Evolutionary conservation across 2,113 vertebrate genomes (phyloP), one percentile per base, ranked within the genome.

Genomic region (cat (Felis catus)): DNA sequence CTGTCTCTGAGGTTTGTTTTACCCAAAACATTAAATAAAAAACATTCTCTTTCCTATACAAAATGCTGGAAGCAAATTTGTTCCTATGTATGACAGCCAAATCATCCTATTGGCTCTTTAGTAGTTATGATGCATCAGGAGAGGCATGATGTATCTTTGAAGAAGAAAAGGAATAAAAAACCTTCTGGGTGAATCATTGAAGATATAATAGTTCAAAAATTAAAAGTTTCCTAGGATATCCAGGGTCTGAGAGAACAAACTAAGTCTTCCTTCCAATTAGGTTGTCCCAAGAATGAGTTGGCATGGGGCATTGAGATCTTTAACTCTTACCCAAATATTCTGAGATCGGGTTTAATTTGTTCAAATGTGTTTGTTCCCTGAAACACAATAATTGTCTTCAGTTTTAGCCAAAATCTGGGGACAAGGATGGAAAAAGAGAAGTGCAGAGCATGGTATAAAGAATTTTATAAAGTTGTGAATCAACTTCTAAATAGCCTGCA

Each of bases 1-100:
- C 80, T 91, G 14, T 79, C 45, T 89, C 55, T 78, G 33, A 74
- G 29, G 7, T 84, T 96, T 81, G 0, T 39, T 95, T 91, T 65
- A 55, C n/a, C 55, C 48, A 51, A 82, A 96, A 92, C 51, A 65
- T 97, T 98, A 82, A 55, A 74, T 93, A 31, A 97, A 95, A 97
- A 73, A 65, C 51, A 41, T 21, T 29, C 7, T 53, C 45, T 93
- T 93, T 90, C 31, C 25, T 89, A 14, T 13, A 91, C 66, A 16
- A n/a, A 97, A 53, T 91, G 45, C 13, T 97, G 7, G 5, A 61
- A 80, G 4, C 7, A 81, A 85, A 73, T 92, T 89, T 87, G 33
- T 88, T 92, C 39, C 23, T 16, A 29, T 36, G 2, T 31, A 83
- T 86, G 91, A 94, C 79, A 91, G 0, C 23, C 27, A 91, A 89